Percentiles rank a stretch among this genome's conserved stretches.
phyloP scores from a whole-genome alignment of 2,113 vertebrate genomes.

The Regulus satrapa region DNA sequence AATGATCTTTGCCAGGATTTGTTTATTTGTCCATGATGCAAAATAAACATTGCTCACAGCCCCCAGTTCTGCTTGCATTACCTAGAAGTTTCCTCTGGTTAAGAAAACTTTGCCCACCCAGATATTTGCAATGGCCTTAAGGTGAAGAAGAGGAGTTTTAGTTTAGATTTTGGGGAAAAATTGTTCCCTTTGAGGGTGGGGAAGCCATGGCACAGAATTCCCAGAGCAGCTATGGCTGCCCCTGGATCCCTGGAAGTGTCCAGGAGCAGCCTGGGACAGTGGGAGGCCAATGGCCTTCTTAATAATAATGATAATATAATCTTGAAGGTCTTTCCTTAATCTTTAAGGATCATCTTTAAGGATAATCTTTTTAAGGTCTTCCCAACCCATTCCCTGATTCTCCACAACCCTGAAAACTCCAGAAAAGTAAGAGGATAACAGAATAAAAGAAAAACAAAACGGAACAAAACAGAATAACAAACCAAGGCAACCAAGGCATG shows the following conservation, averaged over 20 bases:
- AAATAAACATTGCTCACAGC: neutral
- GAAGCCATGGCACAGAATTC: neutral
- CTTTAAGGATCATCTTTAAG: neutral
- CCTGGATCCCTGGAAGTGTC: neutral
- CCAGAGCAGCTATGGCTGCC: neutral
- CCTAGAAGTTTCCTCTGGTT: accelerated
- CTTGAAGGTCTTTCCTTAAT: too few relatives aligned
- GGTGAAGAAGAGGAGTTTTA: neutral
- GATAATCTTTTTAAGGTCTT: accelerated
- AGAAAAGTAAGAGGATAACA: too few relatives aligned
- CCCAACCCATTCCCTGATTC: neutral
- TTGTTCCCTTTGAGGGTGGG: neutral
- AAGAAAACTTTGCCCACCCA: neutral
- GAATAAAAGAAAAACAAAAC: too few relatives aligned
- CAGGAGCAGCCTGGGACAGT: neutral
- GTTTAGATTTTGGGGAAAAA: neutral
- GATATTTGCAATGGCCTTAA: neutral
- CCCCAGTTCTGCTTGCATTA: neutral
- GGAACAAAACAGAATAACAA: accelerated
- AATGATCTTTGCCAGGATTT: neutral
- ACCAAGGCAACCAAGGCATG: neutral
- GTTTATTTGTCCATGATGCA: neutral
- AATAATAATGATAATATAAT: neutral
- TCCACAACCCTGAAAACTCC: accelerated
- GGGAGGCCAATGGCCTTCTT: neutral